Evolutionary conservation across 2,888 invertebrate species (phyloP).

Genomic region (Steromphala cineraria): DNA sequence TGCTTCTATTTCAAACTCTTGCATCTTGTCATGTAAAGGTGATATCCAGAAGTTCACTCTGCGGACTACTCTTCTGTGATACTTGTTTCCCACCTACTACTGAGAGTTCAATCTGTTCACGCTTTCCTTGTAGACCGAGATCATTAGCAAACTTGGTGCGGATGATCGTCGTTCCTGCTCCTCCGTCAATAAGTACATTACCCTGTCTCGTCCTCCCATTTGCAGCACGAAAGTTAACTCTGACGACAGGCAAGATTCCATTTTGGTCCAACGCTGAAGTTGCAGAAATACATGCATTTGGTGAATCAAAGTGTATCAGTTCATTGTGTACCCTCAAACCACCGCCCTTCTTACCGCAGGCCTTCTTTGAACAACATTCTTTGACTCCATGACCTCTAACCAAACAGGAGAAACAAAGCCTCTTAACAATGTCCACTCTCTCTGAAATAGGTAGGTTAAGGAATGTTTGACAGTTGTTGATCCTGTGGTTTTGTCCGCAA

Average conservation of each 20-base stretch:
- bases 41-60: conserved; percentile 26
- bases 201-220: conserved; percentile 23
- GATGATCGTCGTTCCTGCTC: not conserved
- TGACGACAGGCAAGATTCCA: conserved; percentile 11
- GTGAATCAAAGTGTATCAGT: conserved; percentile 19
- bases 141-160: not conserved
- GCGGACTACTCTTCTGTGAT: not conserved
- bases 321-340: conserved; percentile 4
- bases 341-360: conserved; percentile 20
- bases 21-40: not conserved
- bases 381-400: not conserved
- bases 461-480: conserved; percentile 9
- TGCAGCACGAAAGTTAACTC: conserved; percentile 4
- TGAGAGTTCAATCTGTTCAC: not conserved
- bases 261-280: conserved; percentile 7
- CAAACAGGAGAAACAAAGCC: conserved; percentile 24
- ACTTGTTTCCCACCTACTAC: not conserved
- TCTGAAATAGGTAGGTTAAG: not conserved
- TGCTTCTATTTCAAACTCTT: conserved; percentile 23
- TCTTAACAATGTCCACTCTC: not conserved
- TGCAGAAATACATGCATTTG: not conserved
- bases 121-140: not conserved
- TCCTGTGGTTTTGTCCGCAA: not conserved
- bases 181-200: not conserved
- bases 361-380: no score